Evolutionary conservation across 2,113 vertebrate species (phyloP).

Genomic region (Pseudorasbora parva): DNA sequence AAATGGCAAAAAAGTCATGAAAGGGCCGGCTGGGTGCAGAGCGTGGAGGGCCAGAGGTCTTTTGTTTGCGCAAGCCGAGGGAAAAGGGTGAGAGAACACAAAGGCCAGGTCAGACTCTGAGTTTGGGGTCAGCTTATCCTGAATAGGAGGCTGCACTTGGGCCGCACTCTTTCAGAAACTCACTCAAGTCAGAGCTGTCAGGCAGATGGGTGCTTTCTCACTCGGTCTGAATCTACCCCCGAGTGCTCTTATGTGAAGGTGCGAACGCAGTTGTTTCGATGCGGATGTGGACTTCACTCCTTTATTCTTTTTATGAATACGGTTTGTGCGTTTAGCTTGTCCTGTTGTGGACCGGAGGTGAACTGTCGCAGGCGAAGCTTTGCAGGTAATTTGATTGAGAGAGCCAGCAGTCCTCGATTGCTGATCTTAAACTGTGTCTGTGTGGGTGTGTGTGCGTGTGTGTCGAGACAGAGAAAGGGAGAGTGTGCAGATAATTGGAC

Average conservation of each 20-base stretch:
- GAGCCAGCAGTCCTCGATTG: conserved; percentile 19
- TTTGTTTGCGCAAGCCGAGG: conserved; percentile 69
- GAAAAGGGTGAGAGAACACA: conserved; percentile 75
- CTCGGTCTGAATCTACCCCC: conserved; percentile 13
- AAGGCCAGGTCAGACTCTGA: conserved; percentile 81
- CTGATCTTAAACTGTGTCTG: conserved; percentile 30
- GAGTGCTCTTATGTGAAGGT: neutral
- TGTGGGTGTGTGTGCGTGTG: conserved; percentile 40
- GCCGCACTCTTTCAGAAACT: conserved; percentile 60
- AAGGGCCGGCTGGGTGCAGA: conserved; percentile 63
- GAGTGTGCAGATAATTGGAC: conserved; percentile 86
- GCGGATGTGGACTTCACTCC: neutral
- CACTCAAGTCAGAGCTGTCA: conserved; percentile 65
- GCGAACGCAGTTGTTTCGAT: conserved; percentile 14
- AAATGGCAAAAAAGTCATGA: conserved; percentile 73
- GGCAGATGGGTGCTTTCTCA: conserved; percentile 51
- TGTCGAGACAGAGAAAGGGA: conserved; percentile 23
- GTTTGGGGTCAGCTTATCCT: conserved; percentile 79
- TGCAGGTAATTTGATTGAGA: conserved; percentile 20
- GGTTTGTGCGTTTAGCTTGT: neutral
- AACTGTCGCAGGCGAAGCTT: neutral
- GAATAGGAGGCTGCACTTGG: conserved; percentile 67
- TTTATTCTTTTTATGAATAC: neutral
- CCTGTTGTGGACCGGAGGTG: neutral
- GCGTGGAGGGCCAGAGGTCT: conserved; percentile 52